These are phyloP conservation scores for Tachystola acroxantha DNA, from an alignment of 2,888 invertebrate species.

Conservation along the genomic window DNA sequence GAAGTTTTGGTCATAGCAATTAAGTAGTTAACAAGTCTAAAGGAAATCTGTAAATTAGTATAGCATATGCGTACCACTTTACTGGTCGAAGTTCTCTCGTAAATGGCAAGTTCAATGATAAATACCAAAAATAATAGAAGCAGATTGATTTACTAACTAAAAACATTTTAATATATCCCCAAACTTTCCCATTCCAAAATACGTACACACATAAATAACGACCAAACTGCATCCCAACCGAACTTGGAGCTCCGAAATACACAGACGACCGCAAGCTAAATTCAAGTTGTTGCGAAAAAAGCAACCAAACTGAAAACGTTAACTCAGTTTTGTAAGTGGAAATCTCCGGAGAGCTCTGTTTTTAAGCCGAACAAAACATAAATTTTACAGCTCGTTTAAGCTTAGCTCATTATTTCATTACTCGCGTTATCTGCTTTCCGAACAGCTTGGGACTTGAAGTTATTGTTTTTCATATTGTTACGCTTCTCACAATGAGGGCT, in stretches of 20 bases:
- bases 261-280: constrained; percentile 48
- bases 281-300: constrained; percentile 49
- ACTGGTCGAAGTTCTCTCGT: too few relatives aligned
- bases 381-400: constrained; percentile 72
- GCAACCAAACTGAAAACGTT: constrained; percentile 46
- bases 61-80: too few relatives aligned
- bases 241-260: constrained; percentile 46
- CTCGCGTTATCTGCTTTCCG: constrained; percentile 46
- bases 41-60: too few relatives aligned
- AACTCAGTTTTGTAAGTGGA: constrained; percentile 55
- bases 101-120: too few relatives aligned
- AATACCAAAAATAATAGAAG: too few relatives aligned
- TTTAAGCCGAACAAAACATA: constrained; percentile 72
- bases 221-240: constrained; percentile 23
- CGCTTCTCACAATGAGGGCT: too few relatives aligned
- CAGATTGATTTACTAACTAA: too few relatives aligned
- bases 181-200: constrained; percentile 5
- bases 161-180: too few relatives aligned
- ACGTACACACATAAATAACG: constrained; percentile 12
- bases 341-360: constrained; percentile 64
- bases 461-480: constrained; percentile 13
- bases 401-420: constrained; percentile 73
- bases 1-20: too few relatives aligned
- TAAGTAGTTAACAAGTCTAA: too few relatives aligned
- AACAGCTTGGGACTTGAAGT: constrained; percentile 26